phyloP scores from a whole-genome alignment of 2,797 vertebrate species.

The Sebastes steindachneri region DNA sequence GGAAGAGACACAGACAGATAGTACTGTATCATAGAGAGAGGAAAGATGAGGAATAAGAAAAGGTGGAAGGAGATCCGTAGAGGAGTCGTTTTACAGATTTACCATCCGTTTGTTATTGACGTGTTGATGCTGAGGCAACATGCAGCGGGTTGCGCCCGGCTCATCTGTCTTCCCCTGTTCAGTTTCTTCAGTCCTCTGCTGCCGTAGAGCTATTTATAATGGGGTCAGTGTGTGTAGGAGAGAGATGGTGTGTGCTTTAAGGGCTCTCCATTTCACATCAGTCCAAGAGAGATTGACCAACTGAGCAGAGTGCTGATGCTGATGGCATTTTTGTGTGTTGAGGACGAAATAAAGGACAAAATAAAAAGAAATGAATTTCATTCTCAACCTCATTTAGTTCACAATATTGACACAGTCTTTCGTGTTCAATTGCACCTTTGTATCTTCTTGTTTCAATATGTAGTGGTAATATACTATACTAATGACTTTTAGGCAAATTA shows the following conservation, averaged over 20 bases:
- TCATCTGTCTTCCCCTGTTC: conserved; percentile 27
- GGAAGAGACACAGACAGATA: neutral
- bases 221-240: conserved; percentile 52
- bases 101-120: conserved; percentile 19
- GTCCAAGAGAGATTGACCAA: neutral
- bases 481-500: no score
- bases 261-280: conserved; percentile 43
- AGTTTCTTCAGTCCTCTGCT: conserved; percentile 12
- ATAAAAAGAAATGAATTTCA: no score
- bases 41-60: neutral
- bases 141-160: neutral
- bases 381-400: no score
- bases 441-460: no score
- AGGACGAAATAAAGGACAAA: no score
- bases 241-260: conserved; percentile 28
- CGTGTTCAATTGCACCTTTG: fast-evolving
- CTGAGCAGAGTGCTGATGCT: neutral
- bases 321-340: neutral
- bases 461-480: no score
- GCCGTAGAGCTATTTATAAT: conserved; percentile 64
- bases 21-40: neutral
- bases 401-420: no score
- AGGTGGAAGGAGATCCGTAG: neutral
- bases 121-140: conserved; percentile 25
- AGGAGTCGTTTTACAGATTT: conserved; percentile 42